These are phyloP conservation scores for Neria commutata DNA, from an alignment of 2,888 invertebrate genomes.

Conservation along the genomic window DNA sequence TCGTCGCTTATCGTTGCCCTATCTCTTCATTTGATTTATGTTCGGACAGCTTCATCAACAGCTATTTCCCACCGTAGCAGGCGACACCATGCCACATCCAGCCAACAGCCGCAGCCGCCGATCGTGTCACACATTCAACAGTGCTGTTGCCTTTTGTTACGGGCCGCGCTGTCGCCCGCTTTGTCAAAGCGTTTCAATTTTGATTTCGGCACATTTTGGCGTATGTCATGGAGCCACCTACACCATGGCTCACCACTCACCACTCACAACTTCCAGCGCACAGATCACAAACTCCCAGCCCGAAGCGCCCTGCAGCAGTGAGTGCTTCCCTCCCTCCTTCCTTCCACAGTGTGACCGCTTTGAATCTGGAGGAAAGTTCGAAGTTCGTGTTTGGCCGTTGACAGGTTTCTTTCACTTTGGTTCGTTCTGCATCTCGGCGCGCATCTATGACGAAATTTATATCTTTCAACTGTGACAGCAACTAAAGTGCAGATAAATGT, in stretches of 20 bases:
- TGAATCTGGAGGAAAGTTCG: slow-evolving; percentile 22
- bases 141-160: slow-evolving; percentile 12
- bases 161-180: slow-evolving; percentile 13
- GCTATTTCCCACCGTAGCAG: slow-evolving; percentile 17
- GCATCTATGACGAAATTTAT: slow-evolving; percentile 54
- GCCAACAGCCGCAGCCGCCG: neutral
- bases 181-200: slow-evolving; percentile 54
- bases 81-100: slow-evolving; percentile 6
- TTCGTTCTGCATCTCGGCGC: slow-evolving; percentile 30
- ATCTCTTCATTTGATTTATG: slow-evolving; percentile 25
- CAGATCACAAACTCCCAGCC: slow-evolving; percentile 37
- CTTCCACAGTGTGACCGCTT: neutral
- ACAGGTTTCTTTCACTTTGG: slow-evolving; percentile 49
- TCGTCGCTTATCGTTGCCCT: slow-evolving; percentile 2
- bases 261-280: slow-evolving; percentile 35
- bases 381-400: slow-evolving; percentile 35
- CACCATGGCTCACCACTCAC: slow-evolving; percentile 17
- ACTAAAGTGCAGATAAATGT: neutral
- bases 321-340: neutral
- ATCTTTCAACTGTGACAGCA: slow-evolving; percentile 30
- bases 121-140: slow-evolving; percentile 17
- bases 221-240: slow-evolving; percentile 41
- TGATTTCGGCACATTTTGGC: slow-evolving; percentile 39
- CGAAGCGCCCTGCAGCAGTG: slow-evolving; percentile 41
- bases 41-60: slow-evolving; percentile 24